A percentile compares a stretch with the other conserved stretches of the same genome.
phyloP scores from a whole-genome alignment of 2,113 vertebrate species.

The Periophthalmus modestus region DNA sequence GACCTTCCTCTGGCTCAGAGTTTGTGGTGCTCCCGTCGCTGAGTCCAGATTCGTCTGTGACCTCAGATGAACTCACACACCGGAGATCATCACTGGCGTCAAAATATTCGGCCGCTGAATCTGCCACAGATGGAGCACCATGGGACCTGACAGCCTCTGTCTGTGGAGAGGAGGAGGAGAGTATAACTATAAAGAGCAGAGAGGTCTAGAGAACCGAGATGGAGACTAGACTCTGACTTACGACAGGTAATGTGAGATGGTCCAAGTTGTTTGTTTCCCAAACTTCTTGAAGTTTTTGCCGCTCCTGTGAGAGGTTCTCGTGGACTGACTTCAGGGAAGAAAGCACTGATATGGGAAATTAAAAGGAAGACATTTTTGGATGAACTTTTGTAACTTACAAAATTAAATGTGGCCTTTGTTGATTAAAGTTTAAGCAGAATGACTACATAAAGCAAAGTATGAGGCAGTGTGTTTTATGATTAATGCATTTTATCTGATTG shows the following conservation, averaged over 20 bases:
- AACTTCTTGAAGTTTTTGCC: conserved; percentile 72
- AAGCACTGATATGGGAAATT: conserved; percentile 64
- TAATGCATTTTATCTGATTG: no score
- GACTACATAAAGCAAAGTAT: no score
- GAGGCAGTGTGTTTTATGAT: no score
- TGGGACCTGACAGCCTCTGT: conserved; percentile 55
- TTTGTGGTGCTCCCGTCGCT: conserved; percentile 85
- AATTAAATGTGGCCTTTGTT: neutral
- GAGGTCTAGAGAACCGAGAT: neutral
- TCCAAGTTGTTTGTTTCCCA: conserved; percentile 64
- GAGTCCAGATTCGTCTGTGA: conserved; percentile 84
- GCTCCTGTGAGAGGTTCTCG: conserved; percentile 73
- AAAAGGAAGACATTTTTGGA: neutral
- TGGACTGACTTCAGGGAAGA: conserved; percentile 72
- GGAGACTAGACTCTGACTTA: conserved; percentile 24
- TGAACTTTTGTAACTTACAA: neutral
- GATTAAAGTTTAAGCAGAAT: no score
- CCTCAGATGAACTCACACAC: conserved; percentile 84
- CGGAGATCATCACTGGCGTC: conserved; percentile 87
- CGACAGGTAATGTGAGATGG: conserved; percentile 63
- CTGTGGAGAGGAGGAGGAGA: conserved; percentile 13
- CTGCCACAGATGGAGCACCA: conserved; percentile 79
- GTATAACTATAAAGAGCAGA: neutral
- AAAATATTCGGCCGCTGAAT: conserved; percentile 88
- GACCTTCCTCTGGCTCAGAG: conserved; percentile 81